phyloP scores from a whole-genome alignment of 2,888 invertebrate genomes.

The Lasioglossum zephyrum region DNA sequence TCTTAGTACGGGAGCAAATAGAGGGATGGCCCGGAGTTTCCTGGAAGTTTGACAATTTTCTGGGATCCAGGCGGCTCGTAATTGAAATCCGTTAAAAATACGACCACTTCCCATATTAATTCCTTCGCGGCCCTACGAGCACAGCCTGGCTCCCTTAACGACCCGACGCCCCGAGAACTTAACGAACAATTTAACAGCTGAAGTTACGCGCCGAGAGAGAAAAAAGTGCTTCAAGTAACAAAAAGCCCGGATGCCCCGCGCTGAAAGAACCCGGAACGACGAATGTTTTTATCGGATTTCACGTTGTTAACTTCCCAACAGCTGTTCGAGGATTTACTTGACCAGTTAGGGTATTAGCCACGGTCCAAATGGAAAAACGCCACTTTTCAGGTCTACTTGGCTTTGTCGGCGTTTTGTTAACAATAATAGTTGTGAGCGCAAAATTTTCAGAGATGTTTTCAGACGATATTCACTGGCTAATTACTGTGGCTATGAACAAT shows the following conservation, averaged over 20 bases:
- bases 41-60: background rate
- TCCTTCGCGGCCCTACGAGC: background rate
- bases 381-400: background rate
- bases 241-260: background rate
- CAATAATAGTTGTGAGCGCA: background rate
- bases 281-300: conserved; percentile 12
- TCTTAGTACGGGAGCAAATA: background rate
- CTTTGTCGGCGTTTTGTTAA: background rate
- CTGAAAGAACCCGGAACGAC: background rate
- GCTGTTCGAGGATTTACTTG: background rate
- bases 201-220: conserved; percentile 9
- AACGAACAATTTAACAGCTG: conserved; percentile 38
- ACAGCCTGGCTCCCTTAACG: conserved; percentile 7
- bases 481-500: background rate
- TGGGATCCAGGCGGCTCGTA: background rate
- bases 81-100: conserved; percentile 29
- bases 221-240: conserved; percentile 11
- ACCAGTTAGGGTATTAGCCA: background rate
- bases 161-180: conserved; percentile 24
- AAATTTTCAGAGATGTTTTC: background rate
- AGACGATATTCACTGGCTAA: background rate
- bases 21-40: conserved; percentile 2
- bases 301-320: background rate
- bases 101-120: conserved; percentile 27
- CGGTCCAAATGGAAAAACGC: background rate